Percentiles rank a stretch among this genome's conserved stretches.
Conservation (phyloP, 1,140 invertebrate genomes). For the Maniola jurtina region DNA sequence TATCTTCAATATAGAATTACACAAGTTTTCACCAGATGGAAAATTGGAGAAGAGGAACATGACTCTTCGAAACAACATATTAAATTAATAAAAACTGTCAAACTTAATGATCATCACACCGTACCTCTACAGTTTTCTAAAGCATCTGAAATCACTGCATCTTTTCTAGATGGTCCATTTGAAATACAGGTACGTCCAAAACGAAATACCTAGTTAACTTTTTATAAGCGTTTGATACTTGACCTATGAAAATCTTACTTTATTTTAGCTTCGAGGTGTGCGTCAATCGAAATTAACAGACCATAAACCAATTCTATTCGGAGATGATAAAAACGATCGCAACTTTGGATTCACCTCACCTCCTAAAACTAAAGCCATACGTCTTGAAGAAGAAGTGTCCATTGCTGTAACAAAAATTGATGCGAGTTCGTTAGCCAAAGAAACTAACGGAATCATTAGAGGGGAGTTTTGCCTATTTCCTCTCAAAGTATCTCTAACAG, state of each 20-base stretch:
- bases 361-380: constrained; percentile 18
- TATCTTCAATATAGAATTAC: constrained; percentile 41
- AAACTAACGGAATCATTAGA: constrained; percentile 45
- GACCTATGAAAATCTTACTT: constrained; percentile 12
- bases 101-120: constrained; percentile 15
- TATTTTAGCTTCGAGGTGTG: constrained; percentile 51
- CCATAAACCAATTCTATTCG: constrained; percentile 39
- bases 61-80: constrained; percentile 12
- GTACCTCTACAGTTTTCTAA: constrained; percentile 16
- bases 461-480: constrained; percentile 62
- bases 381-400: constrained; percentile 42
- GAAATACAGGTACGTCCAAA: constrained; percentile 20
- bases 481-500: constrained; percentile 27
- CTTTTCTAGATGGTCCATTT: constrained; percentile 17
- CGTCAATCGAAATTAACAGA: constrained; percentile 18
- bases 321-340: constrained; percentile 45
- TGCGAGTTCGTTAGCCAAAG: constrained; percentile 46
- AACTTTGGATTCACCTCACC: constrained; percentile 36
- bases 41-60: constrained; percentile 8
- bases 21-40: constrained; percentile 57
- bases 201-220: not conserved
- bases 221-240: not conserved
- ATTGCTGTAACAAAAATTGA: constrained; percentile 62
- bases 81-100: constrained; percentile 1
- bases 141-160: constrained; percentile 14